Conservation (phyloP, 1,140 invertebrate species). For the Gonioctena quinquepunctata region DNA sequence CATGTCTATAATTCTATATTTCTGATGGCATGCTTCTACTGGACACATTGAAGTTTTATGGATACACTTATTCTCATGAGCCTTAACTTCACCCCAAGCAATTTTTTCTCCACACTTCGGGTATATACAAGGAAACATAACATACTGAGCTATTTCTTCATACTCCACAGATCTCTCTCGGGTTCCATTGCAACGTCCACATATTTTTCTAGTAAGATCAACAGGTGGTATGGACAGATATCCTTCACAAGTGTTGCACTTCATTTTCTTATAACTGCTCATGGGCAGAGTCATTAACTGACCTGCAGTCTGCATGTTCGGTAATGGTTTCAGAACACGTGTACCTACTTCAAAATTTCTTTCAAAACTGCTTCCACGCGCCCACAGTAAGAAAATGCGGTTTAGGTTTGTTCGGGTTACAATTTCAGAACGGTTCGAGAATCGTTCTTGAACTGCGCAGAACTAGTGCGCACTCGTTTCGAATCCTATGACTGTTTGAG, state of each 20-base stretch:
- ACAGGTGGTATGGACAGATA: slow-evolving; percentile 8
- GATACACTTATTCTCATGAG: neutral
- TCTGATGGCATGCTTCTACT: neutral
- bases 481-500: no score
- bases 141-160: slow-evolving; percentile 5
- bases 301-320: no score
- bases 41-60: neutral
- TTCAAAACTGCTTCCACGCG: no score
- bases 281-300: neutral
- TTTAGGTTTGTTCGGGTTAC: no score
- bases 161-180: neutral
- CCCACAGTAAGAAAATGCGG: no score
- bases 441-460: no score
- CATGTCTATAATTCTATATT: neutral
- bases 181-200: slow-evolving; percentile 2
- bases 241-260: neutral
- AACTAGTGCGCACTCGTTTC: no score
- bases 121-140: slow-evolving; percentile 10
- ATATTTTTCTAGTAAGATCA: neutral
- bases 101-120: neutral
- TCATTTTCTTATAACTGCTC: neutral
- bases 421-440: no score
- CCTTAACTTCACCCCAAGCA: neutral
- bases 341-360: no score
- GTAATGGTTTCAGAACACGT: no score